phyloP scores from a whole-genome alignment of 2,797 vertebrate genomes.

The Myripristis murdjan region DNA sequence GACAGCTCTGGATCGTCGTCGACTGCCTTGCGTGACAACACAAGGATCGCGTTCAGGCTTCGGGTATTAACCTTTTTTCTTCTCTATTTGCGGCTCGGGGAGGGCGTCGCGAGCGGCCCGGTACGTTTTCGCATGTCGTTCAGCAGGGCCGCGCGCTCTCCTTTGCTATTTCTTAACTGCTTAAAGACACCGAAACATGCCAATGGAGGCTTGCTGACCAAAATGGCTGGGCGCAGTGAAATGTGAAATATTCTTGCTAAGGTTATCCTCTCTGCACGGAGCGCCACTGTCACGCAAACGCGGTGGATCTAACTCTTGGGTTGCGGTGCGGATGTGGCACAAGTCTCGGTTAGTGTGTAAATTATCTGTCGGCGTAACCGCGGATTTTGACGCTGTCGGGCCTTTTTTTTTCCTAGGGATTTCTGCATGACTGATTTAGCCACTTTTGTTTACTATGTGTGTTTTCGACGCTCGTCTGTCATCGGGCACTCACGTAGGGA shows the following conservation, averaged over 20 bases:
- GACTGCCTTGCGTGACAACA: constrained; percentile 84
- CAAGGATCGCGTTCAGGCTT: constrained; percentile 76
- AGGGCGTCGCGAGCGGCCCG: neutral
- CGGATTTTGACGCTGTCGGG: constrained; percentile 49
- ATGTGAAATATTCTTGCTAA: constrained; percentile 80
- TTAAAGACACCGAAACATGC: constrained; percentile 75
- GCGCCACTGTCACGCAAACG: constrained; percentile 46
- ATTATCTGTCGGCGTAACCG: constrained; percentile 24
- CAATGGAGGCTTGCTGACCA: constrained; percentile 82
- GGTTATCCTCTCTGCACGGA: constrained; percentile 52
- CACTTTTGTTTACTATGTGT: constrained; percentile 27
- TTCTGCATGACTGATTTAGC: constrained; percentile 57
- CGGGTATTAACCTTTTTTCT: constrained; percentile 68
- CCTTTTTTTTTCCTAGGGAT: constrained; percentile 30
- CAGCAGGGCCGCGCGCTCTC: neutral
- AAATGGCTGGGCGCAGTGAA: constrained; percentile 86
- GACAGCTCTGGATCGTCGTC: constrained; percentile 83
- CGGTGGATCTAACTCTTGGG: neutral
- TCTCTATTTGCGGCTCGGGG: constrained; percentile 4
- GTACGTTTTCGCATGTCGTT: neutral
- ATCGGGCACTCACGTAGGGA: neutral
- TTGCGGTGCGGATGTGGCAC: constrained; percentile 32
- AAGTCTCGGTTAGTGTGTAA: constrained; percentile 14
- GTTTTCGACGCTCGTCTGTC: neutral
- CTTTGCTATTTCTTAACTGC: constrained; percentile 44